Percentiles rank a stretch among this genome's conserved stretches.
phyloP scores from a whole-genome alignment of 1,140 invertebrate genomes.

The Lasioglossum albipes region DNA sequence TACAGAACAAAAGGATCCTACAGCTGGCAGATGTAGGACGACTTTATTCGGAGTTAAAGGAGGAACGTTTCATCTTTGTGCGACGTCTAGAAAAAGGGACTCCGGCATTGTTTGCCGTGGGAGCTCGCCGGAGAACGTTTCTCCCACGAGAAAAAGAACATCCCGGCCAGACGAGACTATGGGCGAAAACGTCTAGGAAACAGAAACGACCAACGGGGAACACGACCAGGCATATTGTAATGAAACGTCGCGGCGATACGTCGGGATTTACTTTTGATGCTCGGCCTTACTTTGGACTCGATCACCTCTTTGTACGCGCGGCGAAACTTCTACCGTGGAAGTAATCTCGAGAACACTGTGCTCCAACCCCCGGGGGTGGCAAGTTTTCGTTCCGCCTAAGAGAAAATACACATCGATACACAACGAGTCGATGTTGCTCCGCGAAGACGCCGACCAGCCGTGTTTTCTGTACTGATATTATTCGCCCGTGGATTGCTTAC shows the following conservation, averaged over 20 bases:
- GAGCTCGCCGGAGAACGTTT: constrained; percentile 26
- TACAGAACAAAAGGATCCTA: constrained; percentile 52
- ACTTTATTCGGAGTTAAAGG: constrained; percentile 46
- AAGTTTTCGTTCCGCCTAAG: not conserved
- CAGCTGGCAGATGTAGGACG: constrained; percentile 23
- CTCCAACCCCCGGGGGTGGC: not conserved
- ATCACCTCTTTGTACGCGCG: not conserved
- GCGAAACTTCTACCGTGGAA: not conserved
- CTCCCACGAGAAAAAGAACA: not conserved
- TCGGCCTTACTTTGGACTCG: constrained; percentile 3
- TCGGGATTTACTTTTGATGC: constrained; percentile 16
- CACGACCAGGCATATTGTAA: constrained; percentile 12
- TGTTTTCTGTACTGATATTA: too few relatives aligned
- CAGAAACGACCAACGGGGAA: constrained; percentile 8
- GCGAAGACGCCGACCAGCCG: too few relatives aligned
- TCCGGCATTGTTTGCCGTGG: constrained; percentile 50
- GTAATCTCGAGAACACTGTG: not conserved
- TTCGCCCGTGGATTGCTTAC: too few relatives aligned
- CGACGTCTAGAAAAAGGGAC: constrained; percentile 10
- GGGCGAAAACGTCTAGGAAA: constrained; percentile 1
- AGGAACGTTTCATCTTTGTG: constrained; percentile 51
- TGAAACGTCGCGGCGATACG: constrained; percentile 9
- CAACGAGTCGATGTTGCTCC: too few relatives aligned
- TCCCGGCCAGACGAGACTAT: not conserved
- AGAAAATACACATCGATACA: too few relatives aligned